Conservation (phyloP, 2,797 vertebrate genomes). For the Microcaecilia unicolor region DNA sequence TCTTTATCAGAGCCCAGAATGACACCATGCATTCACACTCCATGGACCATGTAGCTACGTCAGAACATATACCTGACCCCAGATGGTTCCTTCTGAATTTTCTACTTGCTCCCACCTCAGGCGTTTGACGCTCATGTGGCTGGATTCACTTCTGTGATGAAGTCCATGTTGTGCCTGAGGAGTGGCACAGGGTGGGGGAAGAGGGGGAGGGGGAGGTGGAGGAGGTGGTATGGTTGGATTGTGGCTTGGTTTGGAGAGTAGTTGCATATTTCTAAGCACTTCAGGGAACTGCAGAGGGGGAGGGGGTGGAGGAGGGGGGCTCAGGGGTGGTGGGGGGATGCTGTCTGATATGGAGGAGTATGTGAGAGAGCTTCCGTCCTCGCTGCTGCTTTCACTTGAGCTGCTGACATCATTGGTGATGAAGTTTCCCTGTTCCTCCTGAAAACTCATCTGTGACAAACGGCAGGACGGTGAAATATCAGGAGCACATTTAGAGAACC, state of each 20-base stretch:
- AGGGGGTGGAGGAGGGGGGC: slow-evolving; percentile 77
- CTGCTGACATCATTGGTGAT: slow-evolving; percentile 76
- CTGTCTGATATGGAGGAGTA: slow-evolving; percentile 85
- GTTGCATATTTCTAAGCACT: slow-evolving; percentile 49
- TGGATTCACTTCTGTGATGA: slow-evolving; percentile 68
- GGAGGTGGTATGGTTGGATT: slow-evolving; percentile 61
- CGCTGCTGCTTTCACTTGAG: slow-evolving; percentile 83
- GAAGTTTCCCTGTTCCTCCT: slow-evolving; percentile 78
- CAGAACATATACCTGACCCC: slow-evolving; percentile 83
- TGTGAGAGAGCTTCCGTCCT: slow-evolving; percentile 80
- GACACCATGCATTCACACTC: too few species aligned
- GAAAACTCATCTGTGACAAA: slow-evolving; percentile 86
- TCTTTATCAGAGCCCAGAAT: too few species aligned
- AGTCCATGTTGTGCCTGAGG: slow-evolving; percentile 56
- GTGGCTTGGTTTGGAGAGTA: slow-evolving; percentile 33
- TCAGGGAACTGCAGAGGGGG: slow-evolving; percentile 53
- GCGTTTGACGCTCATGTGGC: slow-evolving; percentile 95
- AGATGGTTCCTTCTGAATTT: slow-evolving; percentile 95
- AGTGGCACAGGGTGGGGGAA: slow-evolving; percentile 57
- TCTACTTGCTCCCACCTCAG: slow-evolving; percentile 98
- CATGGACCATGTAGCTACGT: too few species aligned
- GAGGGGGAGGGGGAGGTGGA: slow-evolving; percentile 63
- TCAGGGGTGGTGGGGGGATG: slow-evolving; percentile 77
- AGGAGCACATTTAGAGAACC: too few species aligned
- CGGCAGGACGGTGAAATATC: background rate